These are phyloP conservation scores for Aldabrachelys gigantea DNA, from an alignment of 2,113 vertebrate species.

Conservation along the genomic window DNA sequence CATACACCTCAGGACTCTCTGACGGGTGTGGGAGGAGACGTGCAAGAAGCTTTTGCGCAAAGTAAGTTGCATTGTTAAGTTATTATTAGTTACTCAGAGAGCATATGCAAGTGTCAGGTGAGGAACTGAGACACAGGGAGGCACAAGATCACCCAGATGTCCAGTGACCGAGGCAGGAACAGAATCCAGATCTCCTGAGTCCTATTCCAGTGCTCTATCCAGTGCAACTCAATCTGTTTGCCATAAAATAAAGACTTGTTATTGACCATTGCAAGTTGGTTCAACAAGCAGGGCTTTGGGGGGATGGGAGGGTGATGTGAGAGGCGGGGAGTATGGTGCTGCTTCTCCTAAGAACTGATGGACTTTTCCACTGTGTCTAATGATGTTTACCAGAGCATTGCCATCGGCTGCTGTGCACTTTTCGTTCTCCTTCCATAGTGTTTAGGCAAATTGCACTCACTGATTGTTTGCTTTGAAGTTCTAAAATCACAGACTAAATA, in stretches of 20 bases:
- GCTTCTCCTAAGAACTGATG: not conserved
- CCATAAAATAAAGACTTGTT: not conserved
- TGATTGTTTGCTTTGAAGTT: not conserved
- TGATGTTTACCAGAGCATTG: not conserved
- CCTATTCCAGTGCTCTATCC: not conserved
- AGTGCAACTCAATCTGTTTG: not conserved
- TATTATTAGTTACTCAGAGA: not conserved
- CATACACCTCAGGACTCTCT: conserved; percentile 97
- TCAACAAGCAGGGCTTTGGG: not conserved
- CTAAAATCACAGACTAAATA: not conserved
- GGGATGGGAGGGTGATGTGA: not conserved
- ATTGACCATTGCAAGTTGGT: not conserved
- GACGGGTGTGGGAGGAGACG: conserved; percentile 95
- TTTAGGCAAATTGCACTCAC: not conserved
- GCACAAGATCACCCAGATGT: not conserved
- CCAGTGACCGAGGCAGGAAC: not conserved
- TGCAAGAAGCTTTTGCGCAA: conserved; percentile 97
- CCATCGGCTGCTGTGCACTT: fast-evolving
- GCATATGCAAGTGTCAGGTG: not conserved
- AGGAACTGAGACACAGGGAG: not conserved
- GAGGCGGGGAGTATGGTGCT: not conserved
- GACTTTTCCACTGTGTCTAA: not conserved
- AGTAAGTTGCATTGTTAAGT: conserved; percentile 80
- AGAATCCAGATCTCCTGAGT: not conserved
- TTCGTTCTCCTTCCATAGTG: not conserved